These are phyloP conservation scores for Craseonycteris thonglongyai DNA, from an alignment of 2,113 vertebrate genomes.

Conservation along the genomic window DNA sequence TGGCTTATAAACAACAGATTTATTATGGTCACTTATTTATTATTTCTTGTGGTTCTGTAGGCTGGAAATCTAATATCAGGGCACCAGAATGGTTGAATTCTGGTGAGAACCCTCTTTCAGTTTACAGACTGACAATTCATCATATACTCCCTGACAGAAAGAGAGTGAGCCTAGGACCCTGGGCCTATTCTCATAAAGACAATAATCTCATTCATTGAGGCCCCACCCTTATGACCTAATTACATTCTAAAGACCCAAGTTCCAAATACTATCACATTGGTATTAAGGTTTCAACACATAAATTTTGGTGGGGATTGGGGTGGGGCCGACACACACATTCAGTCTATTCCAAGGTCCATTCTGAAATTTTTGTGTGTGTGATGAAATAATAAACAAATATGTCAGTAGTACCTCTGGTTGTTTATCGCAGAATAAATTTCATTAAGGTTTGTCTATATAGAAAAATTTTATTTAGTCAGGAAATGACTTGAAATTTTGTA, in stretches of 20 bases:
- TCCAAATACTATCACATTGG: not conserved
- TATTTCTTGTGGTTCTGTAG: not conserved
- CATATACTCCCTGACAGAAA: not conserved
- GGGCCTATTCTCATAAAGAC: not conserved
- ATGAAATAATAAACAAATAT: not conserved
- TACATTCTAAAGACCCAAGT: not conserved
- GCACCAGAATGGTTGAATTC: no score
- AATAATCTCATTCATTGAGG: not conserved
- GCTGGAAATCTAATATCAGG: not conserved
- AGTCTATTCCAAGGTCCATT: not conserved
- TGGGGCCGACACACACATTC: not conserved
- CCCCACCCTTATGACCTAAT: not conserved
- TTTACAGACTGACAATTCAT: not conserved
- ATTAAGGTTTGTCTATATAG: not conserved
- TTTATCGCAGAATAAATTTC: not conserved
- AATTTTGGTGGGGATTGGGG: not conserved
- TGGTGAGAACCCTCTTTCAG: not conserved
- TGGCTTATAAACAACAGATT: not conserved
- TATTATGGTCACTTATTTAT: no score
- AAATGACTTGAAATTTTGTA: constrained; percentile 5
- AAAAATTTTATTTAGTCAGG: not conserved
- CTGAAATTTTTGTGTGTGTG: not conserved
- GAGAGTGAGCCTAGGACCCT: not conserved
- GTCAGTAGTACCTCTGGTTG: not conserved
- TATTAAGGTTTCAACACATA: not conserved